Evolutionary conservation across 2,888 invertebrate genomes (phyloP), one percentile per base, ranked within the genome.

Genomic region (Acrobasis consociella): DNA sequence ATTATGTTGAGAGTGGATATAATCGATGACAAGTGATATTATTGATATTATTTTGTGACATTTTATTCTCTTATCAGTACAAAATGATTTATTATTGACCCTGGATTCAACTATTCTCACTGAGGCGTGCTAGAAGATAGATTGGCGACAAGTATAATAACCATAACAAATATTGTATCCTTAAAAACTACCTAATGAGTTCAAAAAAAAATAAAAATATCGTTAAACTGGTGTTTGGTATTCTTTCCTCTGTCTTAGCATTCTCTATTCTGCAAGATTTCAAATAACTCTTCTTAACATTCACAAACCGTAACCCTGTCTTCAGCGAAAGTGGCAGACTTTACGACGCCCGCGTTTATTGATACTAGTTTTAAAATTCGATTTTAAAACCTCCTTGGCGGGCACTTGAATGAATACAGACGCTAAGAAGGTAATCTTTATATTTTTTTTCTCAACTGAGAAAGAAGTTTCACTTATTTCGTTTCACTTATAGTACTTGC

Each of bases 321-420:
- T 49, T 61, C 42, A 64, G 60, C 37, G 64, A 64, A 64, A 64
- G 64, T 63, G 62, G 55, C 60, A 49, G 60, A 64, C 56, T 60
- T 61, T 64, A 64, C 61, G 55, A 64, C 61, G 49, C 42, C 58
- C 55, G 31, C 59, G 60, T 62, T 55, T 56, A 67, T 62, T 63
- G 61, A 64, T 79, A 80, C 76, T 77, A 77, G 80, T 83, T 82
- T 81, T 78, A 73, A 82, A 82, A 83, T 83, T 83, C 83, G 82
- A 85, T 86, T 86, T 86, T 82, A 82, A 83, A 83, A 82, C 81
- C 78, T 69, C 69, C 72, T 71, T 74, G 76, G 73, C 74, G 76
- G 77, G 71, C 74, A 77, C 80, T 13, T 56, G 56, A 56, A 13
- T 42, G 11, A 56, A 56, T 13, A 56, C 46, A 22, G 7, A 22